phyloP scores from a whole-genome alignment of 2,888 invertebrate species.

The Noctuana brunneofusca region DNA sequence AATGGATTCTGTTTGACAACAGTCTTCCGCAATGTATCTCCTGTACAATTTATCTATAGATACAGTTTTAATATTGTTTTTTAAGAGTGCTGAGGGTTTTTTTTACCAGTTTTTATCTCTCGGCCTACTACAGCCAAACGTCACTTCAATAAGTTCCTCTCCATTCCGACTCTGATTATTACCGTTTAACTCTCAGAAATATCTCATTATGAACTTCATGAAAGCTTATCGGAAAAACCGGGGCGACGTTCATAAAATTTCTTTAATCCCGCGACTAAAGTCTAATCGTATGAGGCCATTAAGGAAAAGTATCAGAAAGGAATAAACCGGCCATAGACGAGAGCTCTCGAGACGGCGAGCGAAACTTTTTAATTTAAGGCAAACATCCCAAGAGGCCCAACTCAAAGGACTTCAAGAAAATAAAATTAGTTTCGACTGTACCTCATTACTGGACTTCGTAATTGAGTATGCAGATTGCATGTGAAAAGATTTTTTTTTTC shows the following conservation, averaged over 20 bases:
- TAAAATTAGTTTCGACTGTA: conserved; percentile 66
- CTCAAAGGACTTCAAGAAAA: conserved; percentile 65
- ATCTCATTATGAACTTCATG: conserved; percentile 46
- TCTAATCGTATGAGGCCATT: conserved; percentile 64
- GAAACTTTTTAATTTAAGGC: conserved; percentile 73
- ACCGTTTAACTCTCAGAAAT: conserved; percentile 41
- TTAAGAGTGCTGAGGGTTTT: no score
- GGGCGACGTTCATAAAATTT: conserved; percentile 42
- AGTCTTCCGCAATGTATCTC: not conserved
- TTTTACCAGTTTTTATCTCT: no score
- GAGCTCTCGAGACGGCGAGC: conserved; percentile 54
- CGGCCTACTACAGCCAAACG: no score
- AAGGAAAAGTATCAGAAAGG: conserved; percentile 59
- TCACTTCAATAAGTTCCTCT: not conserved
- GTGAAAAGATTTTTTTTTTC: conserved; percentile 45
- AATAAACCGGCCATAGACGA: conserved; percentile 53
- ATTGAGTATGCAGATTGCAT: conserved; percentile 61
- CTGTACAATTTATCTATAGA: no score
- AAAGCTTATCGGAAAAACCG: conserved; percentile 41
- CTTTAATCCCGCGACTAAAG: conserved; percentile 48
- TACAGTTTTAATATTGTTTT: no score
- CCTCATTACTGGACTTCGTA: conserved; percentile 64
- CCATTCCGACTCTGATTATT: conserved; percentile 35
- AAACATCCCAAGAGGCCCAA: conserved; percentile 62
- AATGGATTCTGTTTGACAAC: not conserved